These are phyloP conservation scores for Poecilia wingei DNA, from an alignment of 2,797 vertebrate species.

Conservation along the genomic window DNA sequence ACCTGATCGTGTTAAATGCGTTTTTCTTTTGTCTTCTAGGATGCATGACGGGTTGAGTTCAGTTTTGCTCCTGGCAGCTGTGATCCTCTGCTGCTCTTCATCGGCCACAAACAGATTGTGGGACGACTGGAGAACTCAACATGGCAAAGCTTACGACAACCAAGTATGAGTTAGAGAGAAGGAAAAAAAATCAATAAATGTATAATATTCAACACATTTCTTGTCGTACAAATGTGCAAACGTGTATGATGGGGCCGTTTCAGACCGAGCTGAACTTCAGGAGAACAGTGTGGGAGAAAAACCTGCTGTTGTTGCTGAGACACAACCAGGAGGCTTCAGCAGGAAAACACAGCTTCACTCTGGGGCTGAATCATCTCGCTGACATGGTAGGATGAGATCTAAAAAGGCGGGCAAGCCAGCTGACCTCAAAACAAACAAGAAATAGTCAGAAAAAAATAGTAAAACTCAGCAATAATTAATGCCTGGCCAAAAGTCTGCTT, in stretches of 20 bases:
- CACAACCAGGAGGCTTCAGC: conserved; percentile 74
- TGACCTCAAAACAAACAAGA: background rate
- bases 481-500: background rate
- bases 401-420: background rate
- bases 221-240: background rate
- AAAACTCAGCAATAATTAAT: background rate
- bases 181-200: background rate
- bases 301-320: conserved; percentile 56
- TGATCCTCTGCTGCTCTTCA: conserved; percentile 3
- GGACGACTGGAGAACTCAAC: conserved; percentile 64
- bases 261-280: conserved; percentile 68
- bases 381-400: conserved; percentile 76
- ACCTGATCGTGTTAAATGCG: background rate
- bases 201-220: background rate
- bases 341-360: conserved; percentile 72
- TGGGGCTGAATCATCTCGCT: conserved; percentile 79
- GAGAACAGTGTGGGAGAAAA: conserved; percentile 78
- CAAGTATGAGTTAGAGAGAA: conserved; percentile 43
- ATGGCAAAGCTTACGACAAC: conserved; percentile 59
- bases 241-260: background rate
- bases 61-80: conserved; percentile 12
- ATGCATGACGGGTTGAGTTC: conserved; percentile 40
- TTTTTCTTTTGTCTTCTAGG: conserved; percentile 28
- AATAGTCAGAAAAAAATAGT: background rate
- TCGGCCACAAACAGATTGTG: conserved; percentile 46